Evolutionary conservation across 2,113 vertebrate genomes (phyloP), one percentile per base, ranked within the genome.

Genomic region (Menidia beryllina): DNA sequence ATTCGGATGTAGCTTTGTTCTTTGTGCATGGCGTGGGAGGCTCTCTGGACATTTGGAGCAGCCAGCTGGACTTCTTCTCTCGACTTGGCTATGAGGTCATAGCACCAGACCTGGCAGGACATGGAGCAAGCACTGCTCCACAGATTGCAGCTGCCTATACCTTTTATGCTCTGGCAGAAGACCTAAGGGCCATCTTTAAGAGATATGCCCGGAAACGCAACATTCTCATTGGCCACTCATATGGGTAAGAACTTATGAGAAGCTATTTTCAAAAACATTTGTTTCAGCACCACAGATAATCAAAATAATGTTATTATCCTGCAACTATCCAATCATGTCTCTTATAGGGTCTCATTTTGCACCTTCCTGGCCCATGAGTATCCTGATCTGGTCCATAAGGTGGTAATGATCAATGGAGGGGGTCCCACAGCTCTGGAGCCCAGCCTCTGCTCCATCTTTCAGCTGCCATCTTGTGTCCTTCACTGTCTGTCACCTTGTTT

Each of bases 381-480:
- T 84, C 97, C 97, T 0, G 96, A 99, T 39, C 94, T 96, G 82
- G 96, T 99, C 36, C 96, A 98, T 77, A 99, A 99, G 61, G 96
- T 99, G 76, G 96, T 99, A 85, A 98, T 99, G 97, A 96, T 99
- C 83, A 99, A 99, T 0, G 97, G 97, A 0, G 97, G 97, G 0
- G 97, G 97, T 3, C 97, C 97, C 4, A 99, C 97, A 0, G 97
- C 97, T 0, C 91, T 99, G 92, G 97, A 99, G 84, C 97, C 97
- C 77, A 98, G 97, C 82, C 92, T 99, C 27, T 99, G 97, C 90
- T 99, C 97, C 70, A 95, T 99, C 91, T 99, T 99, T 92, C 98
- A 96, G 92, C 94, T 99, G 79, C 97, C 97, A 7, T 94, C 97
- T 1, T 98, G 97, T 0, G 87, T 98, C 45, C 93, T 99, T 65